Evolutionary conservation across 1,140 invertebrate species (phyloP), one percentile per base, ranked within the genome.

Genomic region (Philopotamus ludificatus): DNA sequence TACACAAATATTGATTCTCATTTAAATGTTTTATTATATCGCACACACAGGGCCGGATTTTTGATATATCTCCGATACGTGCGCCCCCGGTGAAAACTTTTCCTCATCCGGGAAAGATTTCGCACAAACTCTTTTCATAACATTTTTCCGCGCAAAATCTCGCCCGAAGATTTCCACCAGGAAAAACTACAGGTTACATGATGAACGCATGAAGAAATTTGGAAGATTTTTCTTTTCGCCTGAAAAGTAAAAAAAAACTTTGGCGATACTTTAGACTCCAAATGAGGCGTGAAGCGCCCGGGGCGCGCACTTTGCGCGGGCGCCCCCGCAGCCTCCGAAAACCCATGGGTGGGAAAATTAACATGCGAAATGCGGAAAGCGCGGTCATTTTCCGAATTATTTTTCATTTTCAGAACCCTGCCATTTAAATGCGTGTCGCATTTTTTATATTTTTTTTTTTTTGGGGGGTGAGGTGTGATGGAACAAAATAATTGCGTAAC

Each of bases 141-240:
- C 28, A 34, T n/a, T n/a, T n/a, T n/a, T n/a, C 4, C 4, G 28
- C 4, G 28, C 28, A 12, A 34, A 34, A 34, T 34, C 28, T n/a
- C n/a, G n/a, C 28, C 4, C 28, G 12, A 34, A 34, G 28, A 34
- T 34, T 53, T 53, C 10, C 50, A n/a, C 23, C 4, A 7, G 28
- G 21, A 16, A 16, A 53, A 53, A 53, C 50, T 53, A 22, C 18
- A 3, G 18, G 50, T 26, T 26, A 25, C 50, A 53, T 26, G 50
- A 53, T 53, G 50, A 53, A 53, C 50, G 50, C 50, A 53, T 53
- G 50, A 53, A 25, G 50, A 26, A 53, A 53, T 53, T 53, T 53
- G 23, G 50, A 53, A 53, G 50, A 53, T 53, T 53, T 53, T 53
- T 53, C 22, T 22, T 12, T 25, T 21, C 18, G 22, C n/a, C n/a